Evolutionary conservation across 2,113 vertebrate genomes (phyloP), one percentile per base, ranked within the genome.

Genomic region (Brachypodius melanocephalos): DNA sequence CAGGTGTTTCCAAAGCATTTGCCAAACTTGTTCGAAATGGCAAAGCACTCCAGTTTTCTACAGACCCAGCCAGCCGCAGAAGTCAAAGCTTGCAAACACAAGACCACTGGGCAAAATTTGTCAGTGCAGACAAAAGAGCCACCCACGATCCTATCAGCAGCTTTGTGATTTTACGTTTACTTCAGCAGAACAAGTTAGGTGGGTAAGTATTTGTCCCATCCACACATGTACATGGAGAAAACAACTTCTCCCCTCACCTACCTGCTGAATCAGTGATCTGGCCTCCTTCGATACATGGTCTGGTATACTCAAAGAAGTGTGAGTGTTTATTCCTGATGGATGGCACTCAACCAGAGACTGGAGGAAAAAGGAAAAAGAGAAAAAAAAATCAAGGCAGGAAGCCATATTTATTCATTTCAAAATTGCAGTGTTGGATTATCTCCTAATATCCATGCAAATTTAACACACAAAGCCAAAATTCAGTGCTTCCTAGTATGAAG

Each of bases 211-310:
- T 62, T 68, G 34, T 57, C 43, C 36, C 59, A 36, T 61, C 29
- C 54, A 74, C 25, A 79, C 6, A 5, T 2, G 4, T 18, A 77
- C 38, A 36, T 10, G 45, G 17, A 78, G 57, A 61, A 78, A 84
- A 92, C 24, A 55, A 59, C 31, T 59, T 74, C 67, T 62, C 34
- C 66, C 62, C 67, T 83, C 52, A 68, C 55, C 92, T 98, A 99
- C 99, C 99, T 99, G 98, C 93, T 99, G 98, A 91, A 99, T 96
- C 84, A 99, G 98, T 88, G 99, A 99, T 49, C 98, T 98, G 89
- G 98, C 99, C 95, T 99, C 99, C 93, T 99, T 98, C 9, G 99
- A 99, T 79, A 99, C 97, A 17, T 98, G 98, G 85, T 99, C 99
- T 8, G 99, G 99, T 98, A 99, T 97, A 97, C 98, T 99, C 96